Percentiles rank a stretch among this genome's conserved stretches.
Evolutionary conservation across 2,888 invertebrate species (phyloP).

Genomic region (Augochlorella aurata): DNA sequence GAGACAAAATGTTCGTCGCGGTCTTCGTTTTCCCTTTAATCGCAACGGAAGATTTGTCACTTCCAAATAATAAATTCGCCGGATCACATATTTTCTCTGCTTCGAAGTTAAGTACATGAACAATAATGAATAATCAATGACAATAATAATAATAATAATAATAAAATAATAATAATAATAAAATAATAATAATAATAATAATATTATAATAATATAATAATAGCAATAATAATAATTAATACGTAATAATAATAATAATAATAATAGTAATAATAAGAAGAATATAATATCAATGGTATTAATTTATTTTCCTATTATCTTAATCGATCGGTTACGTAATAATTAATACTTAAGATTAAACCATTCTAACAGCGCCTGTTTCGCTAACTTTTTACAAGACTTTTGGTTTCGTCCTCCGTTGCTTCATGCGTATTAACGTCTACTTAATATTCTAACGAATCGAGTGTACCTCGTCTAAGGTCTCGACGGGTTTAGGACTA

Average conservation of each 20-base stretch:
- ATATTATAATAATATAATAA: constrained; percentile 67
- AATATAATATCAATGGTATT: constrained; percentile 69
- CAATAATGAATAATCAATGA: constrained; percentile 69
- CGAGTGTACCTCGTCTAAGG: constrained; percentile 70
- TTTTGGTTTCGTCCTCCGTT: constrained; percentile 56
- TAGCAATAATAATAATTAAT: constrained; percentile 43
- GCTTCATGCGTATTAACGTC: constrained; percentile 58
- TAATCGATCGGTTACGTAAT: constrained; percentile 65
- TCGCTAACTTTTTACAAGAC: constrained; percentile 70
- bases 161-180: constrained; percentile 70
- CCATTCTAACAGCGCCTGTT: constrained; percentile 53
- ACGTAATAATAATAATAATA: constrained; percentile 69
- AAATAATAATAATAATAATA: constrained; percentile 72
- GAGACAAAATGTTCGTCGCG: constrained; percentile 34
- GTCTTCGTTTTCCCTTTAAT: constrained; percentile 29
- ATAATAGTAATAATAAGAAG: constrained; percentile 73
- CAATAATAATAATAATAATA: constrained; percentile 64
- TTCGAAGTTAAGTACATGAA: constrained; percentile 75
- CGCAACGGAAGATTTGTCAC: constrained; percentile 35
- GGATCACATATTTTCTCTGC: constrained; percentile 48
- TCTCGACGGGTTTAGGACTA: constrained; percentile 80
- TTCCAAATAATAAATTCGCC: constrained; percentile 49
- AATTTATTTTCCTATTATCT: constrained; percentile 69
- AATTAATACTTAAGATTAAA: constrained; percentile 69
- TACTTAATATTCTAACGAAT: constrained; percentile 71